Evolutionary conservation across 2,113 vertebrate genomes (phyloP).

Genomic region (Hippolais icterina): DNA sequence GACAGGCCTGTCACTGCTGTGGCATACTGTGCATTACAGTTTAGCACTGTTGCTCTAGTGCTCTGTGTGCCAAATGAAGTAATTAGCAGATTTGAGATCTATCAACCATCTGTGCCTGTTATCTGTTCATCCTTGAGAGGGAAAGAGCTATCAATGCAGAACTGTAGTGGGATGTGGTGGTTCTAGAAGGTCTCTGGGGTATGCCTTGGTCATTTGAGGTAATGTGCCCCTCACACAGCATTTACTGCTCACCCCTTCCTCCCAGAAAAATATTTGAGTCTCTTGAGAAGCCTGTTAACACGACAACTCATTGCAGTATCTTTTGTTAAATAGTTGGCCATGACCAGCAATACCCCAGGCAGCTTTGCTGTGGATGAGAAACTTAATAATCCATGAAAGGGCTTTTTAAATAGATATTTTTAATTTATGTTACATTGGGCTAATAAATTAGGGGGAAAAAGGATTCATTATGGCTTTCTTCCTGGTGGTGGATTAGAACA

Average conservation of each 20-base stretch:
- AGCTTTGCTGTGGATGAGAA: neutral
- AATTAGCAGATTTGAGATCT: neutral
- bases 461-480: neutral
- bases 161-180: neutral
- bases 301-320: neutral
- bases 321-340: neutral
- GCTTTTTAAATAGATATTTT: neutral
- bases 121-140: neutral
- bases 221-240: neutral
- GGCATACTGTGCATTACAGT: neutral
- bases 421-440: neutral
- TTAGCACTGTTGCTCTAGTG: neutral
- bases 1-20: neutral
- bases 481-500: neutral
- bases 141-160: neutral
- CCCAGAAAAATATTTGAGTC: neutral
- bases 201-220: neutral
- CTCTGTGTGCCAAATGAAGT: conserved; percentile 28
- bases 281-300: neutral
- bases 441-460: neutral
- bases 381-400: neutral
- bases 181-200: neutral
- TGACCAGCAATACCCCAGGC: neutral
- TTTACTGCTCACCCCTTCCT: neutral
- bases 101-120: conserved; percentile 14